phyloP scores from a whole-genome alignment of 2,888 invertebrate species.

The Sinodicranocentrus sp. region DNA sequence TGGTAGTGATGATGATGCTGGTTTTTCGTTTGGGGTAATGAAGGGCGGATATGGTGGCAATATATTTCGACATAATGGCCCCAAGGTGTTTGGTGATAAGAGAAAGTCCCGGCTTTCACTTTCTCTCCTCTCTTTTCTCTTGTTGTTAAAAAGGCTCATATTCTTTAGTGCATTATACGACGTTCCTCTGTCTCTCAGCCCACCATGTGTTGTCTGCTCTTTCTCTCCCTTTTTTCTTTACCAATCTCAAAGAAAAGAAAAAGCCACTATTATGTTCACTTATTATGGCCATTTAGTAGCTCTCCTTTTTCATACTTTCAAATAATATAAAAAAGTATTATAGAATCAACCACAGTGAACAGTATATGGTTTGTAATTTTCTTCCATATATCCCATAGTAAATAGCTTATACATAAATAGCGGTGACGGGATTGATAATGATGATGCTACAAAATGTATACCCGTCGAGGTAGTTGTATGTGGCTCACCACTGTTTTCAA shows the following conservation, averaged over 20 bases:
- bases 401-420: no score
- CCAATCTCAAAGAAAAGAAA: conserved; percentile 53
- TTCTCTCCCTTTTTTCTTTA: conserved; percentile 32
- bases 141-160: conserved; percentile 61
- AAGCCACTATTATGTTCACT: conserved; percentile 52
- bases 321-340: background rate
- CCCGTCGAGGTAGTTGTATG: background rate
- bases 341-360: no score
- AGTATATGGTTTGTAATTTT: no score
- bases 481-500: background rate
- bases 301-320: conserved; percentile 2
- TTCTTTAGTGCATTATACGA: conserved; percentile 56
- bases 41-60: conserved; percentile 76
- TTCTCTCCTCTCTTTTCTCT: conserved; percentile 52
- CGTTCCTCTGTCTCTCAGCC: conserved; percentile 38
- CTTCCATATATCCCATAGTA: no score
- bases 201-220: conserved; percentile 48
- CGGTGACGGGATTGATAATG: no score
- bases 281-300: conserved; percentile 57
- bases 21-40: conserved; percentile 73
- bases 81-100: conserved; percentile 74
- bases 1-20: conserved; percentile 57
- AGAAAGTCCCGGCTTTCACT: conserved; percentile 67
- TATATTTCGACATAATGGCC: conserved; percentile 76
- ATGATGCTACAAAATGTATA: background rate